These are phyloP conservation scores for Schizothorax lantsangensis DNA, from an alignment of 2,797 vertebrate genomes.

Conservation along the genomic window DNA sequence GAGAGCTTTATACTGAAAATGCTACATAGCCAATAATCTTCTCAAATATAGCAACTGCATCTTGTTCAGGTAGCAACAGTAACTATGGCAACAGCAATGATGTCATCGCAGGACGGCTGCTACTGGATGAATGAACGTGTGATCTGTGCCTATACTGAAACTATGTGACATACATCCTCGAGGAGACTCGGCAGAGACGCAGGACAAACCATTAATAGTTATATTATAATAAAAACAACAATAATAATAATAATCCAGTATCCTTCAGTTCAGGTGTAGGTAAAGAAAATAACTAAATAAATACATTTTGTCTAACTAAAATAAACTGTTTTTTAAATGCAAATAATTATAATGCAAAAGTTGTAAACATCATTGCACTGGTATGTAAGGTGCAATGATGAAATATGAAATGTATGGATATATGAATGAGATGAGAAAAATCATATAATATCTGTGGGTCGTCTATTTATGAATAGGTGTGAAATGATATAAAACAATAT, in stretches of 20 bases:
- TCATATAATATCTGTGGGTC: neutral
- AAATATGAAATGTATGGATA: neutral
- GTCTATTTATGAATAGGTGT: neutral
- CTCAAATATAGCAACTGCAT: conserved; percentile 69
- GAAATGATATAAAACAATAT: neutral
- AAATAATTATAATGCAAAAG: neutral
- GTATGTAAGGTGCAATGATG: no score
- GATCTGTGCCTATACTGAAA: conserved; percentile 42
- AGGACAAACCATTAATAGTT: neutral
- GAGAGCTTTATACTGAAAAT: conserved; percentile 45
- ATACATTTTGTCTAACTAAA: neutral
- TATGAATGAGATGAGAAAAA: no score
- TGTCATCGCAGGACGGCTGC: conserved; percentile 73
- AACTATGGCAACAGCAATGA: conserved; percentile 80
- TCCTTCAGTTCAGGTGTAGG: neutral
- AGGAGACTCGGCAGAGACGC: neutral
- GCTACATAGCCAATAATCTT: conserved; percentile 64
- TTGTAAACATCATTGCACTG: neutral
- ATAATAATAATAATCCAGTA: neutral
- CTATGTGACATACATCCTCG: neutral
- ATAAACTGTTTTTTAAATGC: neutral
- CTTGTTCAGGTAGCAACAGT: conserved; percentile 76
- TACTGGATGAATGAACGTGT: conserved; percentile 68
- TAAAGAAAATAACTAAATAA: neutral
- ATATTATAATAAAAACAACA: neutral